Evolutionary conservation across 2,797 vertebrate species (phyloP), one percentile per base, ranked within the genome.

Genomic region (Sebastes taczanowskii): DNA sequence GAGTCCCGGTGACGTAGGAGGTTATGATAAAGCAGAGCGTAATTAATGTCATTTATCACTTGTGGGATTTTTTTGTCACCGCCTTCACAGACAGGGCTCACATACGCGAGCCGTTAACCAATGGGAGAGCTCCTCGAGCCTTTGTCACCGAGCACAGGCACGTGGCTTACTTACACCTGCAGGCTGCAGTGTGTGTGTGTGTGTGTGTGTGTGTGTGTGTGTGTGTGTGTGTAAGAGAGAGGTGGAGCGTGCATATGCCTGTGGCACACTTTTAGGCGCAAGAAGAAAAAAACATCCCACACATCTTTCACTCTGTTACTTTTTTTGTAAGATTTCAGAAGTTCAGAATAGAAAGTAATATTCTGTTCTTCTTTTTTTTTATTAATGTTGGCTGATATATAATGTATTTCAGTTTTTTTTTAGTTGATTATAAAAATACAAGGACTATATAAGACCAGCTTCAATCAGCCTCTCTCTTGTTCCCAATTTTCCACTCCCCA

Each of bases 31-130:
- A 92, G 89, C 92, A 81, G 87, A 89, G 89, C 92, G 91, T 95
- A 94, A 95, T 95, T 95, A 91, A 91, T 92, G 93, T 89, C 91
- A 94, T 96, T 94, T 94, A 96, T 96, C 95, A 95, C 92, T 92
- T 91, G 89, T 93, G 92, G 89, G 92, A 94, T 92, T 46, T 92
- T 38, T 92, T 88, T 88, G 89, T 87, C 86, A 79, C 78, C 79
- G 78, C 76, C 74, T 78, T 61, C 62, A 65, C 64, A 10, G 80
- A 78, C 88, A 62, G 78, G 16, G 42, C 68, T 74, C 67, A 74
- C 83, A 88, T 78, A 74, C 92, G 88, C 93, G 88, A 93, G 92
- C 91, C 92, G 34, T 80, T 56, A 83, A 74, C 94, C 95, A 93
- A 94, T 94, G 76, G 82, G 89, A 93, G 88, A 32, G 74, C 63